Percentiles rank a stretch among this genome's conserved stretches.
Conservation (phyloP, 2,888 invertebrate genomes). For the Ophion slaviceki region DNA sequence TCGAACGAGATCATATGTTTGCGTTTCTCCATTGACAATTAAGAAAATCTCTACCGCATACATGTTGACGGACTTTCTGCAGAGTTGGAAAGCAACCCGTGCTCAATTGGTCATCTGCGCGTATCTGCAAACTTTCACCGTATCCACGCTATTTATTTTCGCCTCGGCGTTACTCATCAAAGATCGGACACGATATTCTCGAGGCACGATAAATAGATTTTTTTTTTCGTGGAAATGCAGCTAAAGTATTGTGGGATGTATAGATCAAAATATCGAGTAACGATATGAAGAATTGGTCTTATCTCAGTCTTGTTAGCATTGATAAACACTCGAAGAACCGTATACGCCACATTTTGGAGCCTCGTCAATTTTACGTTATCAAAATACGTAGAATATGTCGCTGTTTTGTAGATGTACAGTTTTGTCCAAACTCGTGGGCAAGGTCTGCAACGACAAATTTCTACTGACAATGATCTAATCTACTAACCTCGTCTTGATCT, state of each 20-base stretch:
- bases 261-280: not conserved
- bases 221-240: not conserved
- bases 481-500: not conserved
- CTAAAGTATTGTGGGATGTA: not conserved
- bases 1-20: not conserved
- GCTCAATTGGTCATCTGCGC: conserved; percentile 20
- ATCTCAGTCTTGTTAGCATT: not conserved
- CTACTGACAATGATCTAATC: not conserved
- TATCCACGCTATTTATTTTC: conserved; percentile 1
- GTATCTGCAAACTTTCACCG: conserved; percentile 41
- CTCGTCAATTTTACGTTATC: not conserved
- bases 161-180: not conserved
- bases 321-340: not conserved
- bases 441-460: not conserved
- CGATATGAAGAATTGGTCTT: not conserved
- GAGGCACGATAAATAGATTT: not conserved
- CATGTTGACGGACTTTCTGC: conserved; percentile 25
- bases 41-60: conserved; percentile 6
- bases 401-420: not conserved
- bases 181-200: not conserved
- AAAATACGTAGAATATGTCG: not conserved
- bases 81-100: conserved; percentile 36
- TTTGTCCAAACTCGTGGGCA: not conserved
- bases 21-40: conserved; percentile 2
- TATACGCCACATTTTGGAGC: not conserved